Evolutionary conservation across 2,888 invertebrate genomes (phyloP), one percentile per base, ranked within the genome.

Genomic region (Synanthedon tipuliformis): DNA sequence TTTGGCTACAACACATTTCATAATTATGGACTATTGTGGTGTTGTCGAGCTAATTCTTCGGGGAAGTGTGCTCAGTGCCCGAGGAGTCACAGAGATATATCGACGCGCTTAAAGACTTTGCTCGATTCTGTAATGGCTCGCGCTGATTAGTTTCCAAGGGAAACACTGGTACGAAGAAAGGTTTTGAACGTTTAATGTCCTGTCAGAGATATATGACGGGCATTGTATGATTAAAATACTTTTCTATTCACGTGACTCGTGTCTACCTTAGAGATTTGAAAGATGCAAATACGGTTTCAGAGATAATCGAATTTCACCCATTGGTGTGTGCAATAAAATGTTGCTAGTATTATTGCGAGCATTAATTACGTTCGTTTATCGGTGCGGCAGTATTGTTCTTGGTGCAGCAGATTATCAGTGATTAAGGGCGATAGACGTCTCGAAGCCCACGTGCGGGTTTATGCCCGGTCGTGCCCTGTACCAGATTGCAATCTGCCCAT

Each of bases 21-120:
- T 85, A 86, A 87, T 87, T 86, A 87, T 86, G 83, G 87, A 78
- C 84, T 83, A 87, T 87, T 87, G 87, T 87, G 79, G 73, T 65
- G 74, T 76, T 79, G 86, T 81, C 78, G 64, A 72, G 69, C 69
- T 82, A 83, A 84, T 85, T 81, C 71, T 71, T 71, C 64, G 69
- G 65, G 64, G 75, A 81, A 67, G 67, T 66, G 67, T 67, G 68
- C 73, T 76, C 72, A 63, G 71, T 74, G 76, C 75, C 71, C 69
- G 67, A 61, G 71, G 71, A 69, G 62, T 59, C 62, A 56, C 57
- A 60, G 73, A 75, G 72, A 83, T 77, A 76, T 80, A 80, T 80
- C 71, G 69, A 63, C 69, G 71, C 61, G 69, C 71, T 72, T 74
- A 72, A 78, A 78, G 70, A 68, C 63, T 59, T 61, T 63, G 64